Percentiles rank a stretch among this genome's conserved stretches.
phyloP scores from a whole-genome alignment of 53 echinoderm and acorn worm genomes.

The Holothuria leucospilota region DNA sequence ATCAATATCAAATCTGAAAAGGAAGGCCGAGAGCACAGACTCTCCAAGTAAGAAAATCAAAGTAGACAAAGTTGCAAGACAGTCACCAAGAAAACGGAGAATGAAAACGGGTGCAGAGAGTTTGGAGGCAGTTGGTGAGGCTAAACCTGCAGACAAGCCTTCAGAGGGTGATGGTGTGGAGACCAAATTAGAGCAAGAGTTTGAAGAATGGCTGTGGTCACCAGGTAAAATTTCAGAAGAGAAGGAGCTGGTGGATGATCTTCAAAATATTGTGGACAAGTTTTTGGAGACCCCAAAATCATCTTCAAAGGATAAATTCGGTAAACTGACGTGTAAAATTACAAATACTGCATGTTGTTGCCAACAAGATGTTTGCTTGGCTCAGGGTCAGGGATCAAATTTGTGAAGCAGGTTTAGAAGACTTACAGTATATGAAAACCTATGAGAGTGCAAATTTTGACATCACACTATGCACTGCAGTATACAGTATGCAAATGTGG shows the following conservation, averaged over 20 bases:
- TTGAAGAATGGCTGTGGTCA: slow-evolving; percentile 44
- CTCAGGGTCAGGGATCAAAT: no score
- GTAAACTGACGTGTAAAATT: background rate
- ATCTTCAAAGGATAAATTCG: background rate
- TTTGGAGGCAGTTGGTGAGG: slow-evolving; percentile 34
- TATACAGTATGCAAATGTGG: no score
- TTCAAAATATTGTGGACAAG: background rate
- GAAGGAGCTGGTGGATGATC: background rate
- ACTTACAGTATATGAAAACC: no score
- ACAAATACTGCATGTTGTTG: no score
- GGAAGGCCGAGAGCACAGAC: no score
- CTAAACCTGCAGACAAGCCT: slow-evolving; percentile 1
- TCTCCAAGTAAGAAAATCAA: background rate
- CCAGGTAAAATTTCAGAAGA: slow-evolving; percentile 12
- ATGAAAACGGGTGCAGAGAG: slow-evolving; percentile 74
- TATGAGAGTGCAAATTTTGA: no score
- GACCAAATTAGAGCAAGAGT: slow-evolving; percentile 9
- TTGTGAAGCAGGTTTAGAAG: no score
- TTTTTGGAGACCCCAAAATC: slow-evolving; percentile 23
- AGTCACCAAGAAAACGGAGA: slow-evolving; percentile 66
- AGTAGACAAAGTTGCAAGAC: background rate
- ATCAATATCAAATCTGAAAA: no score
- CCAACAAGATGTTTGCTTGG: no score
- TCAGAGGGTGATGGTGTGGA: no score
- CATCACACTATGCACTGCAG: no score